Conservation (phyloP, 2,797 vertebrate genomes). For the Eulemur albifrons region DNA sequence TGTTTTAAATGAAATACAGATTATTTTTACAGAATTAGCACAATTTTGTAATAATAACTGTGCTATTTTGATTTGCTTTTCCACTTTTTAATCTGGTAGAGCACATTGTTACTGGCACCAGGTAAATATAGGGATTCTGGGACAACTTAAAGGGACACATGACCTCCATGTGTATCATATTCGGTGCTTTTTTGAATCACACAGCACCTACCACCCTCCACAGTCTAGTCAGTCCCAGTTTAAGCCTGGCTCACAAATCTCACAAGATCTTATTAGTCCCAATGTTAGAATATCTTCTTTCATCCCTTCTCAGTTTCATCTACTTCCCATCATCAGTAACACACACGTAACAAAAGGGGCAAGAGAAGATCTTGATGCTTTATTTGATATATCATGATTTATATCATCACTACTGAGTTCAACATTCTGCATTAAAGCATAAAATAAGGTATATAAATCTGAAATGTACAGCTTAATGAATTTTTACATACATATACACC, state of each 20-base stretch:
- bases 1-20: conserved; percentile 32
- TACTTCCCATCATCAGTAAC: neutral
- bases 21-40: neutral
- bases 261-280: neutral
- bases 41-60: neutral
- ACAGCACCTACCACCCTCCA: neutral
- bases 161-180: neutral
- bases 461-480: neutral
- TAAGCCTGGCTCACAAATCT: neutral
- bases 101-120: neutral
- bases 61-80: conserved; percentile 7
- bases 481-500: neutral
- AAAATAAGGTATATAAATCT: neutral
- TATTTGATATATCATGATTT: neutral
- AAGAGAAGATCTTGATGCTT: neutral
- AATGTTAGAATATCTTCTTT: neutral
- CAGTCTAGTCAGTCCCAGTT: neutral
- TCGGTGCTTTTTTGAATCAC: neutral
- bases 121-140: neutral
- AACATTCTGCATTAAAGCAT: neutral
- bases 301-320: neutral
- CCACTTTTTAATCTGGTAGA: neutral
- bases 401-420: neutral
- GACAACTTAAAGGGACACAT: neutral
- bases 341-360: neutral